Evolutionary conservation across 2,888 invertebrate species (phyloP).

Genomic region (Caradrina clavipalpis): DNA sequence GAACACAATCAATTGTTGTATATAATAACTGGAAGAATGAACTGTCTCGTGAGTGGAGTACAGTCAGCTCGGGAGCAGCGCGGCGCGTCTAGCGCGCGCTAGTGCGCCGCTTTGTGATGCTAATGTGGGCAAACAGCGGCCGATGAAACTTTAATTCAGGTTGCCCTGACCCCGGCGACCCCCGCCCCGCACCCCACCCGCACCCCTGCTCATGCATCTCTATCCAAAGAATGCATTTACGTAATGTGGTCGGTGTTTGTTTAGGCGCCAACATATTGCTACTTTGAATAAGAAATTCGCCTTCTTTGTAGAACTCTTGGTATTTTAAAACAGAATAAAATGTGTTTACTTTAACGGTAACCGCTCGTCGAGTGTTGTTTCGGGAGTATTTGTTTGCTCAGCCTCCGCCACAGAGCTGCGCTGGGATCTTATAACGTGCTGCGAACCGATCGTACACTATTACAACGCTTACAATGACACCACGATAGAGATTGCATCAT

Average conservation of each 20-base stretch:
- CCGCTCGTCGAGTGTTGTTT: slow-evolving; percentile 49
- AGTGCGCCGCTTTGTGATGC: slow-evolving; percentile 78
- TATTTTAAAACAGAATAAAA: slow-evolving; percentile 68
- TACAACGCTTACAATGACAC: background rate
- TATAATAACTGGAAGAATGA: too few species aligned
- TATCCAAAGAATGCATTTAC: slow-evolving; percentile 75
- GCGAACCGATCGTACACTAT: background rate
- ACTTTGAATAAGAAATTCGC: slow-evolving; percentile 85
- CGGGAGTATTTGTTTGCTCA: slow-evolving; percentile 55
- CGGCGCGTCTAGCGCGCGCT: slow-evolving; percentile 14
- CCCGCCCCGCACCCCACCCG: slow-evolving; percentile 24
- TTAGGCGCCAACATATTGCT: slow-evolving; percentile 86
- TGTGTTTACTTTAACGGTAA: slow-evolving; percentile 69
- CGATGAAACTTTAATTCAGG: slow-evolving; percentile 73
- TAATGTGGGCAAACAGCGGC: slow-evolving; percentile 77
- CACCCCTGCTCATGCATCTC: slow-evolving; percentile 72
- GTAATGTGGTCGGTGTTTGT: slow-evolving; percentile 80
- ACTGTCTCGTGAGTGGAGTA: too few species aligned
- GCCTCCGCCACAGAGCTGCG: slow-evolving; percentile 13
- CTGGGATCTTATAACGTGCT: background rate
- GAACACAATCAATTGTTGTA: too few species aligned
- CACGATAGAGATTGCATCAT: background rate
- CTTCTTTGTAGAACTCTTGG: slow-evolving; percentile 70
- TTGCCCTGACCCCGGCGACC: slow-evolving; percentile 42
- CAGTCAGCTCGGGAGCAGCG: background rate